Base-by-base conservation (phyloP, 2,888 invertebrate species). In the Corythucha ciliata region DNA sequence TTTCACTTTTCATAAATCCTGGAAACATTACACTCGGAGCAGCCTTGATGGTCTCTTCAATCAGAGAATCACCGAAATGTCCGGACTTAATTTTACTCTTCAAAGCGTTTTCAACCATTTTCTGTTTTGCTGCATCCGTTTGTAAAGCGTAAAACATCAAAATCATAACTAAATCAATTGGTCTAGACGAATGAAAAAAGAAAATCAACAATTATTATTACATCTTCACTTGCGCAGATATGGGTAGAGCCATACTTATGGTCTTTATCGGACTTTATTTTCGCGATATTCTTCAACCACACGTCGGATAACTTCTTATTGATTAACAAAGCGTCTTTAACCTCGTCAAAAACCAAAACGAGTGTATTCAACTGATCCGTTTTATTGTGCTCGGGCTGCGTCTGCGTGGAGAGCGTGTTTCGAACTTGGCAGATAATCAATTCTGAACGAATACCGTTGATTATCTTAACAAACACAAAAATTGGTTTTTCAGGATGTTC, bases 261-360 rank as follows among this genome's bases (percentile, higher is more conserved):
- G 40, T 56, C 50, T 14, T 34, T 45, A 48, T 63, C 65, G 1
- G 65, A 57, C 63, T 73, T 74, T 48, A 76, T 71, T 48, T 64
- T 67, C 46, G 72, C 71, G 53, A 80, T 68, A n/a, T 75, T 68
- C 62, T 74, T 74, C 2, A 78, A 59, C 72, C 80, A 79, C 25
- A 74, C 70, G 60, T 76, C 75, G 1, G 71, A 68, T 57, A 77
- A 68, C 22, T 67, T 63, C 66, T 77, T 80, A 5, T 75, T 75
- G 34, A 73, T 71, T 7, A 75, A 63, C 55, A 79, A 71, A 34
- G 72, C 74, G 57, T 70, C 72, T 63, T 76, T 73, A 44, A 83
- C 69, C 27, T 74, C 73, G 53, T 71, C 67, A 22, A 78, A 72
- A 33, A 79, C 75, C 7, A 80, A 64, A 4, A 58, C 25, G 25